Evolutionary conservation across 2,113 vertebrate species (phyloP).

Genomic region (Forbesichthys agassizii): DNA sequence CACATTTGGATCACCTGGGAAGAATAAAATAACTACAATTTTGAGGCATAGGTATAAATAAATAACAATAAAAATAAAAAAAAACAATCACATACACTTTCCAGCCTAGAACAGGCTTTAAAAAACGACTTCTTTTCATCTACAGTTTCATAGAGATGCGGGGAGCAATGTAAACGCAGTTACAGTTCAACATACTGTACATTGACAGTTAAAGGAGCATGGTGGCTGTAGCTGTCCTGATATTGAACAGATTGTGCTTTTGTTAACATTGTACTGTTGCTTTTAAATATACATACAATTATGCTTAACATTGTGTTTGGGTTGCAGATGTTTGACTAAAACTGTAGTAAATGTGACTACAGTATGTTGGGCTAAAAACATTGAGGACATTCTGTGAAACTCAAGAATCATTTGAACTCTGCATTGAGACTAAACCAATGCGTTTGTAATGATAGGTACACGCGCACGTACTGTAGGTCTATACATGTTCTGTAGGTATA

Average conservation of each 20-base stretch:
- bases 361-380: neutral
- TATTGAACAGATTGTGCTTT: conserved; percentile 60
- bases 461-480: too few species aligned
- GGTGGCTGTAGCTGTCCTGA: conserved; percentile 15
- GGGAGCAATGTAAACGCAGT: conserved; percentile 2
- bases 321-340: conserved; percentile 4
- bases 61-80: neutral
- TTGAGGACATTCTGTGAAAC: conserved; percentile 4
- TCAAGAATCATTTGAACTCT: neutral
- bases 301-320: conserved; percentile 13
- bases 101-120: conserved; percentile 40
- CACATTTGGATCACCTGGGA: conserved; percentile 27
- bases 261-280: conserved; percentile 9
- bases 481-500: neutral
- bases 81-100: conserved; percentile 59
- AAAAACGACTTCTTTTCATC: conserved; percentile 15
- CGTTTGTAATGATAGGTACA: too few species aligned
- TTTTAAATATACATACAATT: neutral
- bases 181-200: conserved; percentile 20
- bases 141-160: neutral
- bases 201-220: conserved; percentile 13
- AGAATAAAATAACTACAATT: conserved; percentile 23
- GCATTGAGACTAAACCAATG: neutral
- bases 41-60: conserved; percentile 38
- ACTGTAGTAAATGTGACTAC: neutral